These are phyloP conservation scores for Plebejus argus DNA, from an alignment of 2,888 invertebrate species.

Conservation along the genomic window DNA sequence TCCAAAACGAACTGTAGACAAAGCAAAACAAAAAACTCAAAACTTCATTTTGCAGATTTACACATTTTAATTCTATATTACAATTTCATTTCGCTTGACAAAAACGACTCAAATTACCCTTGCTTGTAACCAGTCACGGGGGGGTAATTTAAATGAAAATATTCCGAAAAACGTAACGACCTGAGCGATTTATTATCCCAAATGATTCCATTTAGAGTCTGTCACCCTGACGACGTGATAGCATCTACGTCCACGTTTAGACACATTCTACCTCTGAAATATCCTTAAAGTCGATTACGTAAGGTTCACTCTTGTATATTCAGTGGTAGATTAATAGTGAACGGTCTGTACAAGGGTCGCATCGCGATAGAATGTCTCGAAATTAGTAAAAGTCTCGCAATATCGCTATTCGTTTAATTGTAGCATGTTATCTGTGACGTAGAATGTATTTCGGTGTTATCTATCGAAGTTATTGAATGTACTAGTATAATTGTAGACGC, in stretches of 20 bases:
- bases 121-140: neutral
- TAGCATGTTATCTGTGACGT: neutral
- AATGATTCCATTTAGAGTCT: slow-evolving; percentile 22
- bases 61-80: neutral
- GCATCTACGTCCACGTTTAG: slow-evolving; percentile 5
- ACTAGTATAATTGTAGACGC: too few species aligned
- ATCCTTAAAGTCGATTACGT: neutral
- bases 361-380: slow-evolving; percentile 4
- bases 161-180: neutral
- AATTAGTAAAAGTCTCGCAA: slow-evolving; percentile 18
- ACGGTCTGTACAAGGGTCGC: slow-evolving; percentile 6
- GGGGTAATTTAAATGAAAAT: neutral
- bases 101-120: neutral
- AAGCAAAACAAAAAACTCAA: neutral
- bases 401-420: slow-evolving; percentile 15
- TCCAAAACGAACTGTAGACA: too few species aligned
- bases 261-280: neutral
- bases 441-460: neutral
- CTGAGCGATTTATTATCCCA: slow-evolving; percentile 7
- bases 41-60: neutral
- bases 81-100: neutral
- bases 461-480: neutral
- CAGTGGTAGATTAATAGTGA: neutral
- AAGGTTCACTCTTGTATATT: neutral
- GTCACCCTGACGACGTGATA: slow-evolving; percentile 21